A percentile compares a stretch with the other conserved stretches of the same genome.
These are phyloP conservation scores for Graphium colonna DNA, from an alignment of 2,888 invertebrate species.

Conservation along the genomic window DNA sequence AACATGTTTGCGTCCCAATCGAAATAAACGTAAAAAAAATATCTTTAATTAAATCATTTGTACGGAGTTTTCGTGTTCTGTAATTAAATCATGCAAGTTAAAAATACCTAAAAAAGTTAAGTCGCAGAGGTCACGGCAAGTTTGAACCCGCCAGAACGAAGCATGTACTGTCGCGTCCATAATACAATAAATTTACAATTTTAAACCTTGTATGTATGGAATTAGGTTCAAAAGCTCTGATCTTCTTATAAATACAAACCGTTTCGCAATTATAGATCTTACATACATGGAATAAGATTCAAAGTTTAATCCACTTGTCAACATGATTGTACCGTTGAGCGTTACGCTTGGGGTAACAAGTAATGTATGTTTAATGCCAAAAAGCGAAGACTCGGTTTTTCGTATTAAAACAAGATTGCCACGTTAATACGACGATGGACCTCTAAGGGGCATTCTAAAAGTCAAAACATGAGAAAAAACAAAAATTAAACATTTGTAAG, in stretches of 20 bases:
- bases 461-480: not conserved
- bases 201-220: too few relatives aligned
- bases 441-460: not conserved
- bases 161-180: constrained; percentile 3
- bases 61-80: not conserved
- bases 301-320: constrained; percentile 8
- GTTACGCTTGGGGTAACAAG: constrained; percentile 22
- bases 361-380: constrained; percentile 28
- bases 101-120: not conserved
- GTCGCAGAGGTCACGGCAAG: constrained; percentile 8
- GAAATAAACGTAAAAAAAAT: too few relatives aligned
- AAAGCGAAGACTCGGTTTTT: constrained; percentile 21
- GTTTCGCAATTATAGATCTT: constrained; percentile 1
- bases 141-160: not conserved
- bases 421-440: constrained; percentile 7
- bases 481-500: not conserved
- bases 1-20: too few relatives aligned
- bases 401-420: constrained; percentile 20
- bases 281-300: constrained; percentile 16
- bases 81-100: not conserved
- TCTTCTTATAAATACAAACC: not conserved
- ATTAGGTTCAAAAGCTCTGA: too few relatives aligned
- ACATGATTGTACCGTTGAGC: constrained; percentile 6
- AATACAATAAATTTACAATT: not conserved
- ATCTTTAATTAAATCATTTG: too few relatives aligned